phyloP scores from a whole-genome alignment of 2,888 invertebrate genomes.

The Smittia sp. region DNA sequence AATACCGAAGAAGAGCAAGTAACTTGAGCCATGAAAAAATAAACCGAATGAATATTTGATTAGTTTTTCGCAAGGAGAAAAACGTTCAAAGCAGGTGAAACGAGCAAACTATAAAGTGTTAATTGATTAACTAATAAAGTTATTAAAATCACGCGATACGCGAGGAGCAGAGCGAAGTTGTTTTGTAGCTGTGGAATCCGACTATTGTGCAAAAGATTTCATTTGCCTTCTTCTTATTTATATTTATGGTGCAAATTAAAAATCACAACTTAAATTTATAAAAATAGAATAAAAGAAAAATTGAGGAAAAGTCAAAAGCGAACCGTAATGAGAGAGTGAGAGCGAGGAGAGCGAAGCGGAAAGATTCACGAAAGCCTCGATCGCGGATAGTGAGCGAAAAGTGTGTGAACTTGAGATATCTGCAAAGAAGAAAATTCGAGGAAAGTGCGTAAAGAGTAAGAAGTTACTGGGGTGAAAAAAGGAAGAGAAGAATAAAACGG shows the following conservation, averaged over 20 bases:
- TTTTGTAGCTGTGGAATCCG: no score
- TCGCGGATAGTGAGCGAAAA: not conserved
- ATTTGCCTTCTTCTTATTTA: not conserved
- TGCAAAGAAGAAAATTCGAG: not conserved
- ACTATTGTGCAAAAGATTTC: not conserved
- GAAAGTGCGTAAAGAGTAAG: slow-evolving; percentile 6
- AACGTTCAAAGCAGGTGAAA: not conserved
- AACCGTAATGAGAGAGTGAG: not conserved
- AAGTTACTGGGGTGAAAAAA: not conserved
- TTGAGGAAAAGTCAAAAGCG: not conserved
- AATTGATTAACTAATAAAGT: slow-evolving; percentile 1
- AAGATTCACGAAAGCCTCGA: not conserved
- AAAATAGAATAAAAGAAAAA: slow-evolving; percentile 9
- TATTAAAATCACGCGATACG: not conserved
- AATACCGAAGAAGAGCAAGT: not conserved
- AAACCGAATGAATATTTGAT: not conserved
- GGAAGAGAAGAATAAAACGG: not conserved
- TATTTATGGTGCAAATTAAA: not conserved
- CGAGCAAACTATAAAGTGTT: not conserved
- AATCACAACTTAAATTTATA: slow-evolving; percentile 14
- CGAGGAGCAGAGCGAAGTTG: no score
- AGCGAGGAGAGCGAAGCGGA: not conserved
- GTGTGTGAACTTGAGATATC: slow-evolving; percentile 26
- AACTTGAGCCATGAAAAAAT: not conserved
- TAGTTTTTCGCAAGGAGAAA: not conserved